Percentiles rank a stretch among this genome's conserved stretches.
phyloP scores from a whole-genome alignment of 2,888 invertebrate genomes.

The Neocrepidodera transversa region DNA sequence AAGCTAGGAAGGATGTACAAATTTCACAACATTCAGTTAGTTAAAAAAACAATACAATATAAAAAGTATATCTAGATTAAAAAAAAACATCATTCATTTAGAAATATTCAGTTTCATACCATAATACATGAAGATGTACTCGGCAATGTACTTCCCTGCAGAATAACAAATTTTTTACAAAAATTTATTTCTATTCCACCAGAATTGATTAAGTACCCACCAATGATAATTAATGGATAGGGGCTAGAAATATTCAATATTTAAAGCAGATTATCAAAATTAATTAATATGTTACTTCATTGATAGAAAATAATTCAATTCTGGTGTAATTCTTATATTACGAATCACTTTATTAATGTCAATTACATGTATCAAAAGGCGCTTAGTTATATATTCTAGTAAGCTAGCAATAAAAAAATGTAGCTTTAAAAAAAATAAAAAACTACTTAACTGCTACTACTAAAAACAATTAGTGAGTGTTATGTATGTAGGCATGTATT shows the following conservation, averaged over 20 bases:
- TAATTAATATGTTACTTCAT: too few species aligned
- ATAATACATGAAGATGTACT: neutral
- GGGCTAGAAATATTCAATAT: too few species aligned
- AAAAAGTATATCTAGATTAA: neutral
- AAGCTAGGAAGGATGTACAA: conserved; percentile 12
- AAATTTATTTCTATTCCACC: neutral
- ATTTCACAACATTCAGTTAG: conserved; percentile 4
- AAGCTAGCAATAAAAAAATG: neutral
- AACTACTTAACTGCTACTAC: conserved; percentile 7
- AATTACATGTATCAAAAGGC: neutral
- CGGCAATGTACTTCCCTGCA: conserved; percentile 14
- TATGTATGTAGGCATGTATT: conserved; percentile 14
- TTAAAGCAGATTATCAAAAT: too few species aligned
- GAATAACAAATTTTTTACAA: neutral
- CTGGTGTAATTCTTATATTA: neutral
- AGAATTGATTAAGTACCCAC: neutral
- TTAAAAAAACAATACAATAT: neutral
- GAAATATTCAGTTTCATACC: neutral
- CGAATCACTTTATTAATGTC: too few species aligned
- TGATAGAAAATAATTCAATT: neutral
- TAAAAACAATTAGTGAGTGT: conserved; percentile 17
- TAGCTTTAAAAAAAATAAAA: too few species aligned
- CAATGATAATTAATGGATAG: too few species aligned
- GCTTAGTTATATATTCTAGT: neutral
- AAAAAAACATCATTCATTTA: neutral